Evolutionary conservation across 53 echinoderm and acorn worm species (phyloP).

Genomic region (Mesocentrotus franciscanus): DNA sequence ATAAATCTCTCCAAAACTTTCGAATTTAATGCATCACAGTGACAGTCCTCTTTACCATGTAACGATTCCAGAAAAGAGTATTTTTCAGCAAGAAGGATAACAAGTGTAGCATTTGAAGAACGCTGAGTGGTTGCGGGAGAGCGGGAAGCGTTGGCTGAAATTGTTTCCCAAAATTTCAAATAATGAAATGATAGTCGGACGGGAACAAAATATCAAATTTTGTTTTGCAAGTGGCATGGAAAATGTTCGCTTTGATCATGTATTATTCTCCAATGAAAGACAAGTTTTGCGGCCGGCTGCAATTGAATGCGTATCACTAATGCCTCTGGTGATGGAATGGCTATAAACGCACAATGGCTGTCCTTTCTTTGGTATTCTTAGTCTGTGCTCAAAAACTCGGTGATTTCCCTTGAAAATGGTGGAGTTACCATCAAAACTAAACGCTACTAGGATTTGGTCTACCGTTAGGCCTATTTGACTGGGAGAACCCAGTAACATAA

Average conservation of each 20-base stretch:
- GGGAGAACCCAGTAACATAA: too few species aligned
- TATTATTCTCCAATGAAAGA: not conserved
- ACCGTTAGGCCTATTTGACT: too few species aligned
- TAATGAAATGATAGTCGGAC: not conserved
- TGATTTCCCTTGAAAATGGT: not conserved
- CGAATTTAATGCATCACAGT: too few species aligned
- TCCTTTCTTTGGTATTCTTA: not conserved
- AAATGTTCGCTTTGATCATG: not conserved
- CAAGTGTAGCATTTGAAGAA: not conserved
- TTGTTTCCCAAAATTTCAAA: not conserved
- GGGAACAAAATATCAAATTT: not conserved
- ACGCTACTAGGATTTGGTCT: too few species aligned
- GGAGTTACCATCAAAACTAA: too few species aligned
- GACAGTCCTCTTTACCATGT: too few species aligned
- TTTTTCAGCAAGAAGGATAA: too few species aligned
- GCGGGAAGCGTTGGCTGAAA: not conserved
- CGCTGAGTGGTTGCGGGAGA: not conserved
- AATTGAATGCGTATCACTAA: not conserved
- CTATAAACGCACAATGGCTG: too few species aligned
- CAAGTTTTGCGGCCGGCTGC: not conserved
- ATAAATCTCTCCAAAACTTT: not conserved
- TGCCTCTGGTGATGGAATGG: not conserved
- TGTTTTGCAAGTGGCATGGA: not conserved
- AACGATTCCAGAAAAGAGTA: too few species aligned
- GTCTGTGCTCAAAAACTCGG: not conserved